phyloP scores from a whole-genome alignment of 1,140 invertebrate species.

The Danaus plexippus region DNA sequence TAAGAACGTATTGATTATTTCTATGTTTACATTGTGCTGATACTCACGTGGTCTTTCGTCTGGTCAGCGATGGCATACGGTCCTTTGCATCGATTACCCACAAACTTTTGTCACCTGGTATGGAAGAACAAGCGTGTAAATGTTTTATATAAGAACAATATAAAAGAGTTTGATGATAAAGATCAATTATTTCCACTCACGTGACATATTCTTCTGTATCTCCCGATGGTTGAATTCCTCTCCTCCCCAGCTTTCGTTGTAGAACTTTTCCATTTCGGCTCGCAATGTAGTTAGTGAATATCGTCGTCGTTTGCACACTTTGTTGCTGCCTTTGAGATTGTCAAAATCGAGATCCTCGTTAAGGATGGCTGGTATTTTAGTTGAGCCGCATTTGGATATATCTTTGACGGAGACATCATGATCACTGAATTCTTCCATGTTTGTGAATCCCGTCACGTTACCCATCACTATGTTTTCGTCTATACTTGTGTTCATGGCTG shows the following conservation, averaged over 20 bases:
- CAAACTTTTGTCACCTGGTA: constrained; percentile 54
- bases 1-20: too few relatives aligned
- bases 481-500: constrained; percentile 26
- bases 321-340: constrained; percentile 55
- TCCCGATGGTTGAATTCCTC: constrained; percentile 73
- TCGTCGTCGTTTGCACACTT: constrained; percentile 36
- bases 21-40: too few relatives aligned
- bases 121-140: constrained; percentile 9
- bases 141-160: constrained; percentile 3
- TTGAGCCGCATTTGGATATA: constrained; percentile 44
- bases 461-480: constrained; percentile 53
- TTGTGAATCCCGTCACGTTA: constrained; percentile 49
- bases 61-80: constrained; percentile 39
- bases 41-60: constrained; percentile 44
- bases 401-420: constrained; percentile 15
- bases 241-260: constrained; percentile 75
- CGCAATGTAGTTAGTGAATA: constrained; percentile 55
- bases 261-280: constrained; percentile 74
- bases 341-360: constrained; percentile 63
- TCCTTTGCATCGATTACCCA: constrained; percentile 64
- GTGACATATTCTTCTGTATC: constrained; percentile 72
- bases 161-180: not conserved
- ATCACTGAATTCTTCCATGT: constrained; percentile 32
- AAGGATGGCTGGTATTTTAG: constrained; percentile 55
- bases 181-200: constrained; percentile 50